Evolutionary conservation across 2,888 invertebrate species (phyloP).

Genomic region (Sphaeridia pumilis): DNA sequence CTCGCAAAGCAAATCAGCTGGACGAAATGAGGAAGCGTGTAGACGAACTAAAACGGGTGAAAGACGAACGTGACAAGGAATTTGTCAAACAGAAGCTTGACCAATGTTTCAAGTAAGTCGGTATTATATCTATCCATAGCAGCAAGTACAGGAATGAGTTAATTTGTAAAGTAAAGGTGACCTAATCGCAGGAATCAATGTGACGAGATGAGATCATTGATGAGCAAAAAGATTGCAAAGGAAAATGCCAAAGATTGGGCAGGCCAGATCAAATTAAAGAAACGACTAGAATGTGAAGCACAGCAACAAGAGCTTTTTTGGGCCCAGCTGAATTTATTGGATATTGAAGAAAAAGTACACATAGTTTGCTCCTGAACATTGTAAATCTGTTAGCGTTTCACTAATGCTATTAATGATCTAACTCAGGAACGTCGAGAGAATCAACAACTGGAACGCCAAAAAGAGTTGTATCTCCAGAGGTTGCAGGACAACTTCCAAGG

Average conservation of each 20-base stretch:
- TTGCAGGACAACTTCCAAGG: too few relatives aligned
- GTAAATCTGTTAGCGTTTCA: too few relatives aligned
- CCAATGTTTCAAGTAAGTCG: constrained; percentile 25
- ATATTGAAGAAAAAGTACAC: constrained; percentile 32
- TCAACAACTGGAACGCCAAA: too few relatives aligned
- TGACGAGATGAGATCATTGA: constrained; percentile 28
- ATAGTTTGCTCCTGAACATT: too few relatives aligned
- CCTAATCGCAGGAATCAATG: constrained; percentile 20
- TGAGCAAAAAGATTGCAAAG: constrained; percentile 25
- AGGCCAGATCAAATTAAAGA: constrained; percentile 27
- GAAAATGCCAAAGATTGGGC: constrained; percentile 31
- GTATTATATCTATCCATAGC: background rate
- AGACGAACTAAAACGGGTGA: constrained; percentile 17
- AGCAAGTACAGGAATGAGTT: background rate
- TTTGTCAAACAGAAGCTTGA: constrained; percentile 30
- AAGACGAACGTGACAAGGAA: constrained; percentile 24
- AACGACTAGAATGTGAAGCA: constrained; percentile 25
- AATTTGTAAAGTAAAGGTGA: too few relatives aligned
- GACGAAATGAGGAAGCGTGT: constrained; percentile 29
- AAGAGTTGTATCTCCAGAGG: too few relatives aligned
- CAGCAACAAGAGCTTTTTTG: constrained; percentile 30
- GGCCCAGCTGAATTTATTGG: constrained; percentile 21
- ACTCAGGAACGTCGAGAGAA: too few relatives aligned
- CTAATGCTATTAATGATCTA: too few relatives aligned
- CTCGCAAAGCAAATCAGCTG: constrained; percentile 22